Conservation (phyloP, 2,113 vertebrate species). For the Gavia stellata region DNA sequence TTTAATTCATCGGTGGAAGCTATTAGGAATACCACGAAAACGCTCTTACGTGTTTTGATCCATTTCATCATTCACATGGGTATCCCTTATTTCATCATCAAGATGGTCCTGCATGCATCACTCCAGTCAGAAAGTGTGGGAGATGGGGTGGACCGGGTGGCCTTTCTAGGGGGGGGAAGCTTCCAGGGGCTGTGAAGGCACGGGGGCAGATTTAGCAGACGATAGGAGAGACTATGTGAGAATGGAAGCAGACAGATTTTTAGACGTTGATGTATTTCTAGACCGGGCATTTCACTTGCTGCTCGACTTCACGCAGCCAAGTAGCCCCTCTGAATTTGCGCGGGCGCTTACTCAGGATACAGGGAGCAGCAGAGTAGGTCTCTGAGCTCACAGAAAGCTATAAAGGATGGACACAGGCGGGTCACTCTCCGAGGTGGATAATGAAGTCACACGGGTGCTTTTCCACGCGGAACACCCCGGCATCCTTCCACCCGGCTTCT, state of each 20-base stretch:
- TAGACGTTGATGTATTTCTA: neutral
- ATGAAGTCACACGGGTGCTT: neutral
- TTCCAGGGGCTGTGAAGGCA: neutral
- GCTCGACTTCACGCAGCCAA: neutral
- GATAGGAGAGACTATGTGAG: neutral
- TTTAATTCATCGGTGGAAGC: neutral
- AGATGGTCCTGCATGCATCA: neutral
- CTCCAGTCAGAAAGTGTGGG: neutral
- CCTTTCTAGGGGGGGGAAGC: neutral
- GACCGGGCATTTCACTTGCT: neutral
- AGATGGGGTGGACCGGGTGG: neutral
- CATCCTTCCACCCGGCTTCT: neutral
- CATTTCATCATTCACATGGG: neutral
- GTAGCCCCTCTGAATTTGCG: neutral
- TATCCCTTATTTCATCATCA: neutral
- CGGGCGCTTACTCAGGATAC: accelerated
- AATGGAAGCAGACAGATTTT: neutral
- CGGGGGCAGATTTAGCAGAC: too few relatives aligned
- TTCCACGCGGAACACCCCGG: neutral
- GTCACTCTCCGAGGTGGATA: neutral
- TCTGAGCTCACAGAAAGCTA: neutral
- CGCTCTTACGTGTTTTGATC: neutral
- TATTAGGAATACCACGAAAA: neutral
- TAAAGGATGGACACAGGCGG: neutral
- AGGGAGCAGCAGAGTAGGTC: neutral